Conservation (phyloP, 2,113 vertebrate species). For the Hyperopisus bebe region DNA sequence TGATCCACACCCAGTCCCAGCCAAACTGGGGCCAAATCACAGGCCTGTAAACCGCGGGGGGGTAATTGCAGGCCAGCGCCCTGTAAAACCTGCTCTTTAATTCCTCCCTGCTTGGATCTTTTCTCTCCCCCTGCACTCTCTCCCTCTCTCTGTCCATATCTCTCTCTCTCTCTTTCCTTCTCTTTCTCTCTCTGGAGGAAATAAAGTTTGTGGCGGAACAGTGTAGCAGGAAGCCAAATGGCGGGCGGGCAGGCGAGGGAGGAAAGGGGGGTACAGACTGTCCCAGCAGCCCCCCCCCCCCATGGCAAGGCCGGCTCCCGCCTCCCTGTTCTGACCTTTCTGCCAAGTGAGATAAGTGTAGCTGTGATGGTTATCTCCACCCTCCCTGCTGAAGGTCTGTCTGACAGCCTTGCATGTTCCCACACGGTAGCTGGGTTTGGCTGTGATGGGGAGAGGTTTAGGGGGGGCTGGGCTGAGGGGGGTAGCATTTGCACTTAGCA, state of each 20-base stretch:
- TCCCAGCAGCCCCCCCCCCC: background rate
- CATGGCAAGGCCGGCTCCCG: background rate
- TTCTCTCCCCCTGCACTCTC: conserved; percentile 7
- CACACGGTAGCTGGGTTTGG: background rate
- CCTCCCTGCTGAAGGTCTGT: background rate
- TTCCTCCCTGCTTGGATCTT: conserved; percentile 14
- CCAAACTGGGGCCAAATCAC: conserved; percentile 38
- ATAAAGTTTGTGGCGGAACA: background rate
- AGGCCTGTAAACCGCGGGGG: conserved; percentile 35
- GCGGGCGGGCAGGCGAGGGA: background rate
- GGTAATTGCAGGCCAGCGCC: conserved; percentile 39
- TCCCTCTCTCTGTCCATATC: background rate
- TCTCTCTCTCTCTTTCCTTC: background rate
- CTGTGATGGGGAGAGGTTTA: background rate
- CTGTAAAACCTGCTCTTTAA: conserved; percentile 30
- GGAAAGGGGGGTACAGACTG: background rate
- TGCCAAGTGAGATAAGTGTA: background rate
- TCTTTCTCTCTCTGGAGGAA: conserved; percentile 3
- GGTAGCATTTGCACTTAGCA: background rate
- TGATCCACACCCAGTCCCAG: conserved; percentile 33
- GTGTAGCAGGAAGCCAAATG: background rate
- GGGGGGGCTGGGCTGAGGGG: background rate
- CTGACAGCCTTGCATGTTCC: background rate
- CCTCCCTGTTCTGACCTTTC: background rate
- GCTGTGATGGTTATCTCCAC: background rate